A percentile compares a stretch with the other conserved stretches of the same genome.
Evolutionary conservation across 2,888 invertebrate genomes (phyloP).

Genomic region (Mystacides longicornis): DNA sequence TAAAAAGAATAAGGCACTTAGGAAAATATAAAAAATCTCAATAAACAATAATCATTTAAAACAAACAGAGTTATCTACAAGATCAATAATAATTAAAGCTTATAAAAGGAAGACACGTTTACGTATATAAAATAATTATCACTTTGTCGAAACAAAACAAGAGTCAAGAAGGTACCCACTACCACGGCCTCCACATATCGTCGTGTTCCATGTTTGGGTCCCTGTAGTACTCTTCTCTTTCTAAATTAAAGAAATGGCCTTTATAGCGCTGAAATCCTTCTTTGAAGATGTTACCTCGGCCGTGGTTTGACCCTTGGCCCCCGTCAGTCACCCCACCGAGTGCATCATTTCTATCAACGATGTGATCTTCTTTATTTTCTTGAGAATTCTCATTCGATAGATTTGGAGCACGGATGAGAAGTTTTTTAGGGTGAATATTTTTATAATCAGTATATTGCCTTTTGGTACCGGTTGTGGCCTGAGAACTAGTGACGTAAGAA

Average conservation of each 20-base stretch:
- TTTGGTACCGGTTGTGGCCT: not conserved
- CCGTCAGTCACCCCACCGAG: not conserved
- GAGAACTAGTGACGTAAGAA: not conserved
- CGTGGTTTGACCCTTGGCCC: not conserved
- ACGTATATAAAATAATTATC: not conserved
- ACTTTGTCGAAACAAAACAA: not conserved
- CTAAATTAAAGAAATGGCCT: not conserved
- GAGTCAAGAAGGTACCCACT: no score
- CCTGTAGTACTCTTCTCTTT: conserved; percentile 7
- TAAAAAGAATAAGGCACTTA: no score
- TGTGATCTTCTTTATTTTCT: not conserved
- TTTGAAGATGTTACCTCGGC: not conserved
- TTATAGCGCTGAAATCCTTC: not conserved
- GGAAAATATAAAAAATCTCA: no score
- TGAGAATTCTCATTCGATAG: conserved; percentile 7
- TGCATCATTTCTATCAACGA: not conserved
- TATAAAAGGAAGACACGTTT: conserved; percentile 9
- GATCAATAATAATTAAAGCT: conserved; percentile 18
- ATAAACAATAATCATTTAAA: no score
- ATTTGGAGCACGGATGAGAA: conserved; percentile 18
- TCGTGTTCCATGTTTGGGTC: conserved; percentile 17
- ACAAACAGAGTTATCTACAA: not conserved
- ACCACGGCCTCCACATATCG: conserved; percentile 26
- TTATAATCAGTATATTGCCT: conserved; percentile 20
- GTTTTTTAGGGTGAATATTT: conserved; percentile 24